Percentiles rank a stretch among this genome's conserved stretches.
These are phyloP conservation scores for Neelides sp. DNA, from an alignment of 1,140 invertebrate species.

Conservation along the genomic window DNA sequence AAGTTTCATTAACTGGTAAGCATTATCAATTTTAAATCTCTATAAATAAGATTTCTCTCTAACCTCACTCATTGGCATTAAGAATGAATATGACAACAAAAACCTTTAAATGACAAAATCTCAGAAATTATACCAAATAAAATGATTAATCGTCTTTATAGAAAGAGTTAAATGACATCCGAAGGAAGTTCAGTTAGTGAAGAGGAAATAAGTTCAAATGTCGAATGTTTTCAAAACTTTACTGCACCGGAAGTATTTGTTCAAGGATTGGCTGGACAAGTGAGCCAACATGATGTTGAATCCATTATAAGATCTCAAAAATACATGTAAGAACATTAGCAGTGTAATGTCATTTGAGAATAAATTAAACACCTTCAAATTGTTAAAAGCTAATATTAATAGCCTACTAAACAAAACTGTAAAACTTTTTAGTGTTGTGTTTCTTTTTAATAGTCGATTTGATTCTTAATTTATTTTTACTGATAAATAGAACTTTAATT, in stretches of 20 bases:
- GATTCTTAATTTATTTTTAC: not conserved
- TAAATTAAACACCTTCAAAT: not conserved
- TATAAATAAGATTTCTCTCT: no score
- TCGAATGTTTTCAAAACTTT: conserved; percentile 77
- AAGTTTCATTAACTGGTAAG: no score
- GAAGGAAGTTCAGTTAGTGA: conserved; percentile 11
- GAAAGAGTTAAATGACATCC: no score
- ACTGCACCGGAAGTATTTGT: conserved; percentile 80
- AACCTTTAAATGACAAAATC: no score
- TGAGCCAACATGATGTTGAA: conserved; percentile 80
- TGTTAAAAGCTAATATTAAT: conserved; percentile 14
- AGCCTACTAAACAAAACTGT: no score
- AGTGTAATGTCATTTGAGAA: not conserved
- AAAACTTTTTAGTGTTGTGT: conserved; percentile 4
- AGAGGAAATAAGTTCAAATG: conserved; percentile 35
- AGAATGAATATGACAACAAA: no score
- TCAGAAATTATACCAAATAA: no score
- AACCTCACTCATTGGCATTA: no score
- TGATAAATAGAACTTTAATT: no score
- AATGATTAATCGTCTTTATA: no score
- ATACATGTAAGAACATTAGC: conserved; percentile 58
- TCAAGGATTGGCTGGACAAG: conserved; percentile 74
- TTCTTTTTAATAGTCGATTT: conserved; percentile 16
- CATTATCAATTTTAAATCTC: no score
- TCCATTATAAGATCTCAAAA: conserved; percentile 80